phyloP scores from a whole-genome alignment of 2,113 vertebrate genomes.

The Halichoerus grypus region DNA sequence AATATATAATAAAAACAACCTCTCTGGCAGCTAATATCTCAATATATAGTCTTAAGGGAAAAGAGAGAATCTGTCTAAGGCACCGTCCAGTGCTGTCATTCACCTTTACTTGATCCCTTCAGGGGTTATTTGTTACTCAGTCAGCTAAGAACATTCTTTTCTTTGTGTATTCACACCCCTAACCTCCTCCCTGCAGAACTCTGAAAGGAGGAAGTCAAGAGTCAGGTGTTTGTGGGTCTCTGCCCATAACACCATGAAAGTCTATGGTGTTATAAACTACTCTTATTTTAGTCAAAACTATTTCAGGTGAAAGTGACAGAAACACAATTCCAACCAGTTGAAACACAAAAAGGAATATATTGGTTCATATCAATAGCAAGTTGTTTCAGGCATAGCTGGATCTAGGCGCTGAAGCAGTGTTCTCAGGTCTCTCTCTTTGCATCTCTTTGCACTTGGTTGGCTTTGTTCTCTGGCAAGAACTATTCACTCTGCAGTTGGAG shows the following conservation, averaged over 20 bases:
- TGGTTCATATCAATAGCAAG: neutral
- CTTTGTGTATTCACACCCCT: neutral
- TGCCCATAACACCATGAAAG: neutral
- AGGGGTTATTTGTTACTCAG: neutral
- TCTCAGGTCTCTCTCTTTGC: neutral
- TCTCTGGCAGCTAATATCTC: neutral
- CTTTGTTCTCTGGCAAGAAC: neutral
- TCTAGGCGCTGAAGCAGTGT: neutral
- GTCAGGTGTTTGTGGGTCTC: neutral
- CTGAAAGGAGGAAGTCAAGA: neutral
- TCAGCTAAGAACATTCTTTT: neutral
- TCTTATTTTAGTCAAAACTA: neutral
- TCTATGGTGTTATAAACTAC: neutral
- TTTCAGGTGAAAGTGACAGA: conserved; percentile 17
- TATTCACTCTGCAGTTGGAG: neutral
- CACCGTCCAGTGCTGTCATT: neutral
- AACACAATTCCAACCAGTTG: neutral
- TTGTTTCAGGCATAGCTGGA: neutral
- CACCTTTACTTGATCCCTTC: neutral
- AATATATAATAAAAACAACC: conserved; percentile 56
- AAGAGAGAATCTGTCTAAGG: neutral
- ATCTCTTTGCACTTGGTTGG: neutral
- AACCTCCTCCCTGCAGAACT: neutral
- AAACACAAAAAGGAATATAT: neutral
- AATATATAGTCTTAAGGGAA: neutral